phyloP scores from a whole-genome alignment of 2,888 invertebrate species.

The Antitype chi region DNA sequence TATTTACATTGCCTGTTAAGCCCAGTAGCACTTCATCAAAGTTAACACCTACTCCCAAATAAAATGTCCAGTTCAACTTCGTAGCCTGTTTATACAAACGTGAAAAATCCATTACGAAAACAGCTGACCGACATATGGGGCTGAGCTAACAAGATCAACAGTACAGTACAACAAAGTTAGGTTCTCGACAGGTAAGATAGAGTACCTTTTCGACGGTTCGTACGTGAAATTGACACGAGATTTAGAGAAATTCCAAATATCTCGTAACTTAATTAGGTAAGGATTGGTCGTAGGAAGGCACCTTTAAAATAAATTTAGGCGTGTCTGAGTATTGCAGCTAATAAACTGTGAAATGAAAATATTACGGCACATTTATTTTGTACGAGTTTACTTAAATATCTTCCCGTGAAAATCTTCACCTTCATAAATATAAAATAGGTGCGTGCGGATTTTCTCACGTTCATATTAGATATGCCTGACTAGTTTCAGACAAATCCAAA shows the following conservation, averaged over 20 bases:
- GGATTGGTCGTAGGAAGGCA: background rate
- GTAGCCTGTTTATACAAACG: constrained; percentile 12
- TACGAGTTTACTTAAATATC: background rate
- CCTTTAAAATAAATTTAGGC: background rate
- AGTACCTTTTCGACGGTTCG: background rate
- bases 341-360: constrained; percentile 11
- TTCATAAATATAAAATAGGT: background rate
- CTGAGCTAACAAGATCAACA: constrained; percentile 35
- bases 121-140: constrained; percentile 5
- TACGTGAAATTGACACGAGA: constrained; percentile 1
- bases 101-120: constrained; percentile 31
- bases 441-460: background rate
- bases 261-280: background rate
- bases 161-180: constrained; percentile 11
- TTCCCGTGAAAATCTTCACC: constrained; percentile 4
- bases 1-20: background rate
- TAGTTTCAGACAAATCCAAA: constrained; percentile 31
- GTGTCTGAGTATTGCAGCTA: background rate
- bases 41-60: background rate
- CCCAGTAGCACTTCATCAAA: background rate
- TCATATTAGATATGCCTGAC: constrained; percentile 29
- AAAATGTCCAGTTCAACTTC: background rate
- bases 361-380: background rate
- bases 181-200: background rate
- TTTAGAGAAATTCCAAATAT: constrained; percentile 10